A percentile compares a stretch with the other conserved stretches of the same genome.
phyloP scores from a whole-genome alignment of 2,113 vertebrate species.

The Regulus satrapa region DNA sequence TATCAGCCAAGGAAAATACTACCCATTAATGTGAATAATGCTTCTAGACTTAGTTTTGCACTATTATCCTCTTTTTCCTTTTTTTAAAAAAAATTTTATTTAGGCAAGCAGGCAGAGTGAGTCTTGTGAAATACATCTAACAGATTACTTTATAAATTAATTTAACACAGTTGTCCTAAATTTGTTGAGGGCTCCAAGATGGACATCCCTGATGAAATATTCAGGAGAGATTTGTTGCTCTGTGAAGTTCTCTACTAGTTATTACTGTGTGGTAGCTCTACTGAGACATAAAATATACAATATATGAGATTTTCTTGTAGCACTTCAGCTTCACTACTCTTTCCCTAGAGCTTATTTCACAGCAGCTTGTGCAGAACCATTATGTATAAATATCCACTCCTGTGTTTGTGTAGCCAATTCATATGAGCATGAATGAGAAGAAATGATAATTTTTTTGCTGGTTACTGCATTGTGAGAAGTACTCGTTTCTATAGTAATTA shows the following conservation, averaged over 20 bases:
- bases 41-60: not conserved
- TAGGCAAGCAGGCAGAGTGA: not conserved
- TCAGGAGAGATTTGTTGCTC: not conserved
- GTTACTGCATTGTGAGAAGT: not conserved
- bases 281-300: not conserved
- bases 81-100: not conserved
- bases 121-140: not conserved
- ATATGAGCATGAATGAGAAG: not conserved
- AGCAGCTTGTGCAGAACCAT: not conserved
- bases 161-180: not conserved
- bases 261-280: not conserved
- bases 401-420: not conserved
- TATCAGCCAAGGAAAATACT: not conserved
- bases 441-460: not conserved
- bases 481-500: not conserved
- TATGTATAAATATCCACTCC: not conserved
- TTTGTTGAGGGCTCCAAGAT: not conserved
- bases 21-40: not conserved
- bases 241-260: not conserved
- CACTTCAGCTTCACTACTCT: not conserved
- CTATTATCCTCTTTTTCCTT: not conserved
- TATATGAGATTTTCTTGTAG: not conserved
- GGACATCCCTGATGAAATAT: not conserved
- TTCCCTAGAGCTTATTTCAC: slow-evolving; percentile 8
- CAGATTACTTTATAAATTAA: not conserved